Evolutionary conservation across 2,888 invertebrate genomes (phyloP).

Genomic region (Amphipoea lucens): DNA sequence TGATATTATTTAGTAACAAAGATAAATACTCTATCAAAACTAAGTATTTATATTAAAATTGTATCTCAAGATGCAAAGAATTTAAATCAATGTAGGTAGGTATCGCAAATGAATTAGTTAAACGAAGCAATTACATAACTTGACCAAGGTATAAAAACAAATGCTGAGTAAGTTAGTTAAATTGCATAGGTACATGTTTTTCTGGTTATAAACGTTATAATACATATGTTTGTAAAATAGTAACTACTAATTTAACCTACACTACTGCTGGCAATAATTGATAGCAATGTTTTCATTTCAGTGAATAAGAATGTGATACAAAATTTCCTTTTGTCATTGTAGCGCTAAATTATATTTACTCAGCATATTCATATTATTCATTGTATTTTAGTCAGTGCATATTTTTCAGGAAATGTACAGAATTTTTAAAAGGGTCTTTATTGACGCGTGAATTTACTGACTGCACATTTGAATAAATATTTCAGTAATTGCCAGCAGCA

Average conservation of each 20-base stretch:
- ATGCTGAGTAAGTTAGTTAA: background rate
- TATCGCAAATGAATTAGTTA: background rate
- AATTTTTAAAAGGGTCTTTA: conserved; percentile 20
- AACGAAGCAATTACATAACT: background rate
- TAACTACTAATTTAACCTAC: conserved; percentile 2
- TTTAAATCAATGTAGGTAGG: background rate
- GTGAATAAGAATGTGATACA: background rate
- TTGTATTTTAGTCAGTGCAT: conserved; percentile 7
- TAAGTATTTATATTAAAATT: background rate
- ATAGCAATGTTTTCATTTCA: conserved; percentile 14
- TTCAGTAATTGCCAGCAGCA: conserved; percentile 20
- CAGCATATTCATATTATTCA: conserved; percentile 5
- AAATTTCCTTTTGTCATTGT: conserved; percentile 30
- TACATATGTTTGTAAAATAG: conserved; percentile 7
- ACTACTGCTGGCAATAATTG: conserved; percentile 1
- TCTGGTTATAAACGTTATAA: background rate
- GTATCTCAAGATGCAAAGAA: background rate
- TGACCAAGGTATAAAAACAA: background rate
- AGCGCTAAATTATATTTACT: conserved; percentile 8
- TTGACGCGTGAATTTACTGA: conserved; percentile 25
- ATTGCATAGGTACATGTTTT: background rate
- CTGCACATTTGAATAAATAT: conserved; percentile 44
- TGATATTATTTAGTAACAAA: conserved; percentile 27
- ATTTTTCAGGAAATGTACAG: conserved; percentile 13
- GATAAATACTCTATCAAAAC: conserved; percentile 5